phyloP scores from a whole-genome alignment of 2,888 invertebrate species.

The Drosophila meridiana region DNA sequence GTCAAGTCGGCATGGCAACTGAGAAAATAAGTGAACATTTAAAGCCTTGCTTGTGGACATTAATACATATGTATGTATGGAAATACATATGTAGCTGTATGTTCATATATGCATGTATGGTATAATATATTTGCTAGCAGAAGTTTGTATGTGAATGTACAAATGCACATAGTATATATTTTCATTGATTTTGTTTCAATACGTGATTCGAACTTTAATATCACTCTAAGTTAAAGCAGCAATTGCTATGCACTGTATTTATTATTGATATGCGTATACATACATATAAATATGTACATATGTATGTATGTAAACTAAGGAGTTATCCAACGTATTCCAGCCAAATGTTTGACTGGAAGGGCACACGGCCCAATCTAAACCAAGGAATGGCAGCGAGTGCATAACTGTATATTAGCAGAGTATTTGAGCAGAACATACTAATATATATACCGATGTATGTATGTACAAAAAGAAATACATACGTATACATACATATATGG shows the following conservation, averaged over 20 bases:
- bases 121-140: neutral
- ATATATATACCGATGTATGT: neutral
- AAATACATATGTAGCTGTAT: too few relatives aligned
- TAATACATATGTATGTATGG: neutral
- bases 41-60: neutral
- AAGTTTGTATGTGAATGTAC: neutral
- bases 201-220: neutral
- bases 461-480: neutral
- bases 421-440: neutral
- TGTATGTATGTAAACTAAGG: neutral
- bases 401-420: neutral
- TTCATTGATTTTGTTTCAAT: neutral
- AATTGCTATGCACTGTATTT: too few relatives aligned
- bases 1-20: neutral
- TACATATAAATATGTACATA: neutral
- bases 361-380: neutral
- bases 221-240: neutral
- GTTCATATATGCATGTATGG: neutral
- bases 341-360: slow-evolving; percentile 12
- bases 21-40: neutral
- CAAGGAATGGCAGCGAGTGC: slow-evolving; percentile 4
- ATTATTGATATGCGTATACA: neutral
- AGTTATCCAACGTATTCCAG: slow-evolving; percentile 16
- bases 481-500: neutral
- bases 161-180: neutral